Evolutionary conservation across 2,888 invertebrate genomes (phyloP).

Genomic region (Rhogogaster chlorosoma): DNA sequence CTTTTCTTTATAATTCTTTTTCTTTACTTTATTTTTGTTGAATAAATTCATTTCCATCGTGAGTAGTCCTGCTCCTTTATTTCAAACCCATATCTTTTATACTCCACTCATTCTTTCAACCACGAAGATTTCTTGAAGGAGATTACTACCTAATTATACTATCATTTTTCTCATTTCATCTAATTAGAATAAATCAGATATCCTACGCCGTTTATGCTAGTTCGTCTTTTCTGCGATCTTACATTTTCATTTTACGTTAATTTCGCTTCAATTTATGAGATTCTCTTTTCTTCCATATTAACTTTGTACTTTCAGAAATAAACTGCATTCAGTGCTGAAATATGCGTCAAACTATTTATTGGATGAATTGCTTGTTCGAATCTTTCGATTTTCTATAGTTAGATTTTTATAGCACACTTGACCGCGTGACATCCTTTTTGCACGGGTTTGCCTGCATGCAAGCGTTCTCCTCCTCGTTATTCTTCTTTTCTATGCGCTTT

Average conservation of each 20-base stretch:
- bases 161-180: background rate
- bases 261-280: background rate
- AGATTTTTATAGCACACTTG: slow-evolving; percentile 36
- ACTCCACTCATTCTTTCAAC: background rate
- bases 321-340: background rate
- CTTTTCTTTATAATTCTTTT: background rate
- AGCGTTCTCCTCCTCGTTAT: background rate
- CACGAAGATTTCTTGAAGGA: background rate
- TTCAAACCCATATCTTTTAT: background rate
- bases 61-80: background rate
- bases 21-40: background rate
- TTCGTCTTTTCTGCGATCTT: background rate
- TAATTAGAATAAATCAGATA: background rate
- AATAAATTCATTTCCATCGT: background rate
- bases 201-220: background rate
- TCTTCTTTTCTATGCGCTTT: slow-evolving; percentile 30
- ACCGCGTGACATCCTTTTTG: slow-evolving; percentile 47
- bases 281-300: background rate
- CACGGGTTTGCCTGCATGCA: background rate
- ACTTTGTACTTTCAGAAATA: background rate
- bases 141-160: background rate
- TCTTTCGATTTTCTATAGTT: slow-evolving; percentile 34
- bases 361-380: background rate
- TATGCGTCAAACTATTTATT: background rate
- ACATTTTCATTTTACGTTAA: background rate